These are phyloP conservation scores for Orthonyx spaldingii DNA, from an alignment of 2,113 vertebrate species.

Conservation along the genomic window DNA sequence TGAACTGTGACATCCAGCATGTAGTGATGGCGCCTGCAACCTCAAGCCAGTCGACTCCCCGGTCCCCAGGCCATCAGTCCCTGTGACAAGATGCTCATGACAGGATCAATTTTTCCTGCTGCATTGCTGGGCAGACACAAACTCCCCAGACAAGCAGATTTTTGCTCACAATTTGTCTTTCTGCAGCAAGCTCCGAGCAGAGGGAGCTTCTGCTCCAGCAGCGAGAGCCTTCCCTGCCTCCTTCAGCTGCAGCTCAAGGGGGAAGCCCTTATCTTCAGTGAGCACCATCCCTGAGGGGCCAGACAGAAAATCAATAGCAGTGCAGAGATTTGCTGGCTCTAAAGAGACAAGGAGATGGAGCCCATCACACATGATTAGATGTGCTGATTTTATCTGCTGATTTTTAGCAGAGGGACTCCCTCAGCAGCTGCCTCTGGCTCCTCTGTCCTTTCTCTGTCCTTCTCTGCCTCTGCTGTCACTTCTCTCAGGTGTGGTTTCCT, in stretches of 20 bases:
- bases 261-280: background rate
- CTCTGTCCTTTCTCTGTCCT: background rate
- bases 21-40: background rate
- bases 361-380: background rate
- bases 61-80: background rate
- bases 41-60: background rate
- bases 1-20: background rate
- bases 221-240: background rate
- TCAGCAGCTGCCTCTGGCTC: background rate
- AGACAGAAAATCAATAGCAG: constrained; percentile 12
- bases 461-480: background rate
- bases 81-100: background rate
- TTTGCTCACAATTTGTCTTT: background rate
- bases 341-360: background rate
- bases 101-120: background rate
- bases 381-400: background rate
- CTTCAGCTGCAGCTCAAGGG: background rate
- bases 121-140: background rate
- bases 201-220: background rate
- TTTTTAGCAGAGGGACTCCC: background rate
- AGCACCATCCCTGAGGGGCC: background rate
- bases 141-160: background rate
- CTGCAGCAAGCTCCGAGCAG: background rate
- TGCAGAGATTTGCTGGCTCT: constrained; percentile 18
- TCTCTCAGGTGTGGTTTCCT: background rate